Conservation (phyloP, 2,113 vertebrate genomes). For the Cyanoderma ruficeps region DNA sequence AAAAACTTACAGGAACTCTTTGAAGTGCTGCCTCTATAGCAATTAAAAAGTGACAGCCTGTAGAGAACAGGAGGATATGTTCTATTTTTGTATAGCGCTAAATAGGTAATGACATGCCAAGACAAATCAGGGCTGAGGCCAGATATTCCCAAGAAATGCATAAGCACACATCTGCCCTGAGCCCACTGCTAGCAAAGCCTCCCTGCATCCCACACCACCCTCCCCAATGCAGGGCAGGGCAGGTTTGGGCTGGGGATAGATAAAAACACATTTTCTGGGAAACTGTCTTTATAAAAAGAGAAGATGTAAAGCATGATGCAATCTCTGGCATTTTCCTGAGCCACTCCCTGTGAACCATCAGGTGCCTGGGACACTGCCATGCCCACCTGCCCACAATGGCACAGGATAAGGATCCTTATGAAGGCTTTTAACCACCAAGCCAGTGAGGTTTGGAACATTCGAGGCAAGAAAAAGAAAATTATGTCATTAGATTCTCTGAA, state of each 20-base stretch:
- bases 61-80: background rate
- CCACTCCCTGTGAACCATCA: fast-evolving
- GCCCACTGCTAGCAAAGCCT: background rate
- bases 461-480: background rate
- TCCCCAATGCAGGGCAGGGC: fast-evolving
- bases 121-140: background rate
- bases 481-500: background rate
- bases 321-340: background rate
- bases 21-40: background rate
- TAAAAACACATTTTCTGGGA: background rate
- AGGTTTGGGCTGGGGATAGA: no score
- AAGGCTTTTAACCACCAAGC: background rate
- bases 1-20: background rate
- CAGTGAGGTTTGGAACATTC: background rate
- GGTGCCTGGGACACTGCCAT: fast-evolving
- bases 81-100: background rate
- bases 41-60: conserved; percentile 52
- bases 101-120: conserved; percentile 19
- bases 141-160: background rate
- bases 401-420: background rate
- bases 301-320: background rate
- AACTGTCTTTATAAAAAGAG: background rate
- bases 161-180: fast-evolving
- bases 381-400: background rate
- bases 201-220: background rate